These are phyloP conservation scores for Xenopus petersii DNA, from an alignment of 2,797 vertebrate genomes.

Conservation along the genomic window DNA sequence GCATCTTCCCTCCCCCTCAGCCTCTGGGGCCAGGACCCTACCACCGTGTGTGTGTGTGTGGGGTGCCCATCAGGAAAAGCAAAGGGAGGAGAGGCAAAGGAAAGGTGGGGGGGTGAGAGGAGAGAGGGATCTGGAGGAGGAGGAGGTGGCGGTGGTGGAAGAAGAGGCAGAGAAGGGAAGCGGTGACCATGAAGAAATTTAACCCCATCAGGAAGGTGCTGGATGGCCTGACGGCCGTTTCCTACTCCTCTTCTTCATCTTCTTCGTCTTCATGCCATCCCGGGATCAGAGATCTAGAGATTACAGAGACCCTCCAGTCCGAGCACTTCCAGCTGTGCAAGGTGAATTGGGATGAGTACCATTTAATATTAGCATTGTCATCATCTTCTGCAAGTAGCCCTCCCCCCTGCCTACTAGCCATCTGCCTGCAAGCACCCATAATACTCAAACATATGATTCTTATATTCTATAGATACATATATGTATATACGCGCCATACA, in stretches of 20 bases:
- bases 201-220: conserved; percentile 95
- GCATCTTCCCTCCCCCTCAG: conserved; percentile 5
- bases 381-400: conserved; percentile 38
- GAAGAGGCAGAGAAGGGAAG: conserved; percentile 49
- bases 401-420: background rate
- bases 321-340: conserved; percentile 99
- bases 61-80: conserved; percentile 28
- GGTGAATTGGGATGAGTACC: conserved; percentile 69
- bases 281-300: conserved; percentile 86
- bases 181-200: conserved; percentile 94
- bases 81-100: conserved; percentile 31
- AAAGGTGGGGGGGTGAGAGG: conserved; percentile 46
- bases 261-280: conserved; percentile 72
- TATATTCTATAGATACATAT: background rate
- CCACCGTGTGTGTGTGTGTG: conserved; percentile 23
- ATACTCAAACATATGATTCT: background rate
- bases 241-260: conserved; percentile 77
- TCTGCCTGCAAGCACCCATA: background rate
- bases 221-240: conserved; percentile 88
- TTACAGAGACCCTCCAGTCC: conserved; percentile 93
- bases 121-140: conserved; percentile 46
- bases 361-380: conserved; percentile 36
- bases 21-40: conserved; percentile 30
- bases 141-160: conserved; percentile 47
- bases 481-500: background rate